Evolutionary conservation across 1,140 invertebrate species (phyloP), one percentile per base, ranked within the genome.

Genomic region (Parapsyche elsis): DNA sequence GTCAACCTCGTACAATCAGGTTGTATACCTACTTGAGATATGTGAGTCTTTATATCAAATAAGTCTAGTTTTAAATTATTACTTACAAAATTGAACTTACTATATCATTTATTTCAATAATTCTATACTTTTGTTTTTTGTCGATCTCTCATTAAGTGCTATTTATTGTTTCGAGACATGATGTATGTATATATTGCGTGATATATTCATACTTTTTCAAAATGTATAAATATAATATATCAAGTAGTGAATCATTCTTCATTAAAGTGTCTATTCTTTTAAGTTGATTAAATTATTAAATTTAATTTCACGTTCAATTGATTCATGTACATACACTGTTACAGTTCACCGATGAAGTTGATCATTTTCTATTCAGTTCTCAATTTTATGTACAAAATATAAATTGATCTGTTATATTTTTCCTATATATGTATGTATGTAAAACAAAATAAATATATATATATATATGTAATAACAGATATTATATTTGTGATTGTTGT

Each of bases 291-390:
- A 5, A 12, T 26, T 19, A 26, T 67, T 67, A 14, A 12, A 24
- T 38, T 23, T 49, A 14, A 26, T 71, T 71, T 71, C 67, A 71
- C 21, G 30, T 74, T 74, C 71, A 74, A 74, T 49, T 80, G 0
- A 77, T 76, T 82, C 61, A 75, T 83, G 81, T 83, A 83, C 45
- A 82, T 83, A 83, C 81, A 83, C 81, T 83, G 81, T 83, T 83
- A 83, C 49, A 80, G 38, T 26, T 76, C 79, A 79, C 79, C 10
- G 30, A 73, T 61, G 21, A 57, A 23, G 24, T 75, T 57, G 23
- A 75, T 75, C 23, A 44, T 49, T 73, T 73, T 73, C 44, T 23
- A 16, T 45, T 57, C 5, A 0, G 21, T 53, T 70, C 14, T 74
- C 45, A 16, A 74, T 61, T 61, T 61, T 61, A 19, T 61, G 57